Conservation (phyloP, 2,797 vertebrate species). For the Emys orbicularis region DNA sequence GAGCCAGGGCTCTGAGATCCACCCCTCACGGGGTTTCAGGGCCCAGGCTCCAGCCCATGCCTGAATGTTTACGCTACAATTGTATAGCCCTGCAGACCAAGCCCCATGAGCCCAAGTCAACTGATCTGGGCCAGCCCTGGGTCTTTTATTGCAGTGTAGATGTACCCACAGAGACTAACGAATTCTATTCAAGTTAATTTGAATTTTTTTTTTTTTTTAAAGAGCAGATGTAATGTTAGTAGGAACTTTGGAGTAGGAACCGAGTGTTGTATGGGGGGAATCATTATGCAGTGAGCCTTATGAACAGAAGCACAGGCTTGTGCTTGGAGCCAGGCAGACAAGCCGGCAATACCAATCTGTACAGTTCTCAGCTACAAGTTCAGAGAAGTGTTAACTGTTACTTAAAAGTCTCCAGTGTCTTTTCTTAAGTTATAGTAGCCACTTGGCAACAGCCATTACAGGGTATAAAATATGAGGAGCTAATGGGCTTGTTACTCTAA, state of each 20-base stretch:
- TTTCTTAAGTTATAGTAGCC: neutral
- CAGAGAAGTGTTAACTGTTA: neutral
- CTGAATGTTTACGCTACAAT: no score
- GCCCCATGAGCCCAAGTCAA: no score
- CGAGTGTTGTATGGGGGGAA: neutral
- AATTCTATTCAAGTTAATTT: no score
- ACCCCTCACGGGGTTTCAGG: no score
- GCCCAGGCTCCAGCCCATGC: no score
- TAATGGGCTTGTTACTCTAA: neutral
- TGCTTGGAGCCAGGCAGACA: neutral
- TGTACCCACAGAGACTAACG: no score
- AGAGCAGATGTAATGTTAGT: neutral
- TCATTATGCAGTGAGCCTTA: neutral
- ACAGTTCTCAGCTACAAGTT: neutral
- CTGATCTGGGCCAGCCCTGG: no score
- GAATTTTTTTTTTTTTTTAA: no score
- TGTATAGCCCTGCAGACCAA: no score
- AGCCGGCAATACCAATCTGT: neutral
- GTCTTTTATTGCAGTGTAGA: no score
- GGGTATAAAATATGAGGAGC: neutral
- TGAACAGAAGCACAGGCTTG: neutral
- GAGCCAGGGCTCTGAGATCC: no score
- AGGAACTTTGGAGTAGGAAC: neutral
- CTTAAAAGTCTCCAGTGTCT: neutral
- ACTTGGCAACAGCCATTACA: neutral